Evolutionary conservation across 1,140 invertebrate species (phyloP), one percentile per base, ranked within the genome.

Genomic region (Augochlora pura): DNA sequence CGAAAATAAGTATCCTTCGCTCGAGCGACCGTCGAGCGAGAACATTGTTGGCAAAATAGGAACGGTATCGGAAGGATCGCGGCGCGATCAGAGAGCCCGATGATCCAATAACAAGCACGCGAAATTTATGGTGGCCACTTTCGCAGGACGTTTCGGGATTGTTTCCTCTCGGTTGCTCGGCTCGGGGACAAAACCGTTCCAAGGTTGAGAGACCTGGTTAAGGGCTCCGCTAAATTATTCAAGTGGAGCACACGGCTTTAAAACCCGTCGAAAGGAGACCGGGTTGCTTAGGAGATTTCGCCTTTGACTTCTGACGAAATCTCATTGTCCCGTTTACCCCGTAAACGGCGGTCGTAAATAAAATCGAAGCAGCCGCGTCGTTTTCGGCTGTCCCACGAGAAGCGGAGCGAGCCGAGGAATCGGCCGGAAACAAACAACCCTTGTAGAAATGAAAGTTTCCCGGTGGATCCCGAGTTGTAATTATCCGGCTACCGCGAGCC

Each of bases 221-320:
- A 52, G 49, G 49, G 49, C 5, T 32, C 59, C 63, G 68, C 80
- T 85, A 63, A 87, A 89, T 88, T 90, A 89, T 89, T 88, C 87
- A 90, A 90, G 71, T 89, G 67, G 87, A 86, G 87, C 87, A 87
- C 86, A 87, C 25, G 25, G 14, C 57, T 38, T 39, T 6, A 39
- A 32, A 32, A 16, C 9, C n/a, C 27, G 32, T 7, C 7, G 27
- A 25, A 14, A 21, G 6, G 8, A n/a, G 46, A 57, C 62, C 49
- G 69, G 62, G 49, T 73, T 57, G 42, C 42, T 12, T 12, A 52
- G 38, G n/a, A 67, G 27, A 74, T 66, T n/a, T 52, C 25, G 21
- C 27, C 42, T 52, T 67, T 74, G 42, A 74, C 70, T 79, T 74
- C 52, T 21, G 5, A 8, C 7, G 6, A 72, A 66, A 52, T 39